These are phyloP conservation scores for Clamator glandarius DNA, from an alignment of 2,797 vertebrate species.

Conservation along the genomic window DNA sequence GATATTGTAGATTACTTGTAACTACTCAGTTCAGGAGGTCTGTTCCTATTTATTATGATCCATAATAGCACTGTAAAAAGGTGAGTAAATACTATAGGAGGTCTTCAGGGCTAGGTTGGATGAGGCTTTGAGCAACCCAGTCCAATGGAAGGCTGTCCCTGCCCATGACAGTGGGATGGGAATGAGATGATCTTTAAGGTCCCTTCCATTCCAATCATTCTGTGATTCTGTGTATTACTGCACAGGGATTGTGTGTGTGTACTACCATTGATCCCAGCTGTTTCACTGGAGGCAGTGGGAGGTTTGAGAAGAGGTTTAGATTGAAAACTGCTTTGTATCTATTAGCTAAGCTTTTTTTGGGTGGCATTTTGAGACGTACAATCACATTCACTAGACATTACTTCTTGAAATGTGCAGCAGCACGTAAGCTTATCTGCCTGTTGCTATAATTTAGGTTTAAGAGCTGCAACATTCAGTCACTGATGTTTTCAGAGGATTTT, in stretches of 20 bases:
- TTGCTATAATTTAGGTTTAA: neutral
- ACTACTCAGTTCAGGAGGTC: neutral
- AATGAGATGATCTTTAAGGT: too few species aligned
- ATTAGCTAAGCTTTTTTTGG: neutral
- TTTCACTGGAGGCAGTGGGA: neutral
- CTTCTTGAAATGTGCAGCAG: neutral
- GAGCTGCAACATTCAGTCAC: neutral
- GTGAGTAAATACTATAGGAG: too few species aligned
- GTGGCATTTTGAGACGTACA: neutral
- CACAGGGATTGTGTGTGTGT: rapidly evolving
- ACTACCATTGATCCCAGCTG: neutral
- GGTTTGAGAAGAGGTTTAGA: neutral
- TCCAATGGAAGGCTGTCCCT: too few species aligned
- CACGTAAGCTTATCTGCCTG: neutral
- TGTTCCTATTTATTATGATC: neutral
- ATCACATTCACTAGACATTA: neutral
- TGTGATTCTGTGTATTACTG: neutral
- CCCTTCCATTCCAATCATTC: too few species aligned
- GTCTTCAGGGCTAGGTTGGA: too few species aligned
- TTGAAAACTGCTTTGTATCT: neutral
- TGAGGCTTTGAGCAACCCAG: too few species aligned
- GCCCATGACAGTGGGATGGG: too few species aligned
- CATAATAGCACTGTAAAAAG: too few species aligned
- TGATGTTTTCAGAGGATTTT: neutral
- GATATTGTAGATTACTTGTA: neutral